A percentile compares a stretch with the other conserved stretches of the same genome.
These are phyloP conservation scores for Corythornis vintsioides DNA, from an alignment of 2,113 vertebrate genomes.

Conservation along the genomic window DNA sequence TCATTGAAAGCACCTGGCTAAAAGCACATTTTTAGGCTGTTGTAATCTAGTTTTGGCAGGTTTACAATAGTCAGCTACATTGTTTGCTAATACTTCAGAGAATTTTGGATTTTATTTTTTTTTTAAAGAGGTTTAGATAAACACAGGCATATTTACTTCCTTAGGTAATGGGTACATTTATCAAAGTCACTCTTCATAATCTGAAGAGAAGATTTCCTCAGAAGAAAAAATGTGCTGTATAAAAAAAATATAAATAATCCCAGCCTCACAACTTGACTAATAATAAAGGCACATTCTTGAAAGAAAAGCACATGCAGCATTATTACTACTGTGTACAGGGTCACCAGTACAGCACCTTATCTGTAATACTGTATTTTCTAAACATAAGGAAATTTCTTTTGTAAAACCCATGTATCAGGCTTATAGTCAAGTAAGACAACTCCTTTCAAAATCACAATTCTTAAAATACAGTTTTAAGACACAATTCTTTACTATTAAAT, in stretches of 20 bases:
- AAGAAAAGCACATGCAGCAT: not conserved
- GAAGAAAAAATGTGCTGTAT: not conserved
- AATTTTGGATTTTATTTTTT: not conserved
- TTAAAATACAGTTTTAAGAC: not conserved
- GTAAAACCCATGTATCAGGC: not conserved
- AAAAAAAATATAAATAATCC: not conserved
- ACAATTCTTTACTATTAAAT: not conserved
- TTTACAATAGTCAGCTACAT: not conserved
- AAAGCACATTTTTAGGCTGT: not conserved
- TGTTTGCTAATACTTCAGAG: not conserved
- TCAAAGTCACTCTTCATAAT: not conserved
- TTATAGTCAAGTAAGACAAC: not conserved
- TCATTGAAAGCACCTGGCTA: not conserved
- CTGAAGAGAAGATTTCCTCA: not conserved
- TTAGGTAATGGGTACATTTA: not conserved
- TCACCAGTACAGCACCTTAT: not conserved
- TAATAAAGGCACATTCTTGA: not conserved
- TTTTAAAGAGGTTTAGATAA: not conserved
- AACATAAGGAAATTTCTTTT: not conserved
- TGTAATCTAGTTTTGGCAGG: conserved; percentile 15
- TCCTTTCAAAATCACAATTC: not conserved
- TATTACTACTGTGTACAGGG: not conserved
- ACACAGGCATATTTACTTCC: not conserved
- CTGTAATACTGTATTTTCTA: not conserved
- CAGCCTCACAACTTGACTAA: not conserved